These are phyloP conservation scores for Hippoglossus stenolepis DNA, from an alignment of 2,113 vertebrate genomes.

Conservation along the genomic window DNA sequence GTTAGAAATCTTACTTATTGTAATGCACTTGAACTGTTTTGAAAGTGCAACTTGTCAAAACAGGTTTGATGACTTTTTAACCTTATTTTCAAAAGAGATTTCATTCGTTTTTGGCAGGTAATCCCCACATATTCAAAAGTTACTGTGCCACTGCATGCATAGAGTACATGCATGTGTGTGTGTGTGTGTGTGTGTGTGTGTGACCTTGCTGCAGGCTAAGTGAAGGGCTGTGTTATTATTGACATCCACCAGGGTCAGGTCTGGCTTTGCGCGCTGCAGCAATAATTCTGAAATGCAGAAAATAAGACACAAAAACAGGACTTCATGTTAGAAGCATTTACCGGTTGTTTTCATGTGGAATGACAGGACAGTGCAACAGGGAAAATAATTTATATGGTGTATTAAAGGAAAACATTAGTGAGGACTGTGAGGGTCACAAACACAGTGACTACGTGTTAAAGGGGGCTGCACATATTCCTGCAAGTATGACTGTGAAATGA, in stretches of 20 bases:
- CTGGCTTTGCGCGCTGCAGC: conserved; percentile 91
- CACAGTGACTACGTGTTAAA: not conserved
- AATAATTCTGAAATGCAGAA: conserved; percentile 88
- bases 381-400: not conserved
- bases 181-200: conserved; percentile 29
- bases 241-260: conserved; percentile 92
- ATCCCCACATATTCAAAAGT: conserved; percentile 19
- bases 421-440: conserved; percentile 1
- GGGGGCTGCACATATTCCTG: not conserved
- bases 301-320: conserved; percentile 21
- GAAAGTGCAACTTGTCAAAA: not conserved
- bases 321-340: not conserved
- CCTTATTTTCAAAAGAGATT: not conserved
- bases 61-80: not conserved
- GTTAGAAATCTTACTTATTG: too few relatives aligned
- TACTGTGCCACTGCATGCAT: conserved; percentile 27
- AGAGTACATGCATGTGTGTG: conserved; percentile 15
- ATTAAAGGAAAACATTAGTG: not conserved
- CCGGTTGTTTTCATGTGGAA: not conserved
- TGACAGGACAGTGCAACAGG: not conserved
- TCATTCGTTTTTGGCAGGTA: not conserved
- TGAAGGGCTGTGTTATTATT: conserved; percentile 98
- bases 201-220: conserved; percentile 96
- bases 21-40: not conserved
- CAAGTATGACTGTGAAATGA: not conserved